Conservation (phyloP, 1,140 invertebrate species). For the Drosophila auraria region DNA sequence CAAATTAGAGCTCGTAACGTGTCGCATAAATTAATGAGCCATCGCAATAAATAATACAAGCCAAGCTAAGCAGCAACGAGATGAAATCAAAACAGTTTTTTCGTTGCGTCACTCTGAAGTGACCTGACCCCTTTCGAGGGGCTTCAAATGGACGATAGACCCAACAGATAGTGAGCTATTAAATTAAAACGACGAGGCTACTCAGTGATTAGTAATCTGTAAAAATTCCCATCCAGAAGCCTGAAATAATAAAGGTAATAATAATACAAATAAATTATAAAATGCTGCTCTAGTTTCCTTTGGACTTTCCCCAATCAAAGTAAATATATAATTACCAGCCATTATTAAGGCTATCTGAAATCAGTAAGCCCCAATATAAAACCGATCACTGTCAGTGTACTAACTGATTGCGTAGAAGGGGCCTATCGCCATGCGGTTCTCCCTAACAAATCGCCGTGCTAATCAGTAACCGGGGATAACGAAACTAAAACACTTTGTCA, state of each 20-base stretch:
- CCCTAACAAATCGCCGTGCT: constrained; percentile 1
- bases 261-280: too few species aligned
- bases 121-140: constrained; percentile 35
- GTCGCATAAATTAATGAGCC: constrained; percentile 56
- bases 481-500: constrained; percentile 8
- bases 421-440: not conserved
- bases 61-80: not conserved
- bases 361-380: constrained; percentile 6
- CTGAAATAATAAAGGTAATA: too few species aligned
- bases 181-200: constrained; percentile 28
- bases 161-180: constrained; percentile 10
- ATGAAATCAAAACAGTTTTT: constrained; percentile 23
- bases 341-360: constrained; percentile 12
- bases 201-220: not conserved
- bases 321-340: constrained; percentile 2
- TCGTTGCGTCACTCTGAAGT: constrained; percentile 34
- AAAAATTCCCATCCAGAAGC: not conserved
- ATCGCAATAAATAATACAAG: constrained; percentile 43
- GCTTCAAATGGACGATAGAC: not conserved
- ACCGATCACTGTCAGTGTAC: constrained; percentile 11
- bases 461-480: constrained; percentile 12
- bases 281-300: not conserved
- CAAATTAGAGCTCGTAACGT: constrained; percentile 34
- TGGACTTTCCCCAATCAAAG: constrained; percentile 4
- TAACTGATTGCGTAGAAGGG: not conserved